Base-by-base conservation (phyloP, 2,888 invertebrate species). In the Catocala fraxini region DNA sequence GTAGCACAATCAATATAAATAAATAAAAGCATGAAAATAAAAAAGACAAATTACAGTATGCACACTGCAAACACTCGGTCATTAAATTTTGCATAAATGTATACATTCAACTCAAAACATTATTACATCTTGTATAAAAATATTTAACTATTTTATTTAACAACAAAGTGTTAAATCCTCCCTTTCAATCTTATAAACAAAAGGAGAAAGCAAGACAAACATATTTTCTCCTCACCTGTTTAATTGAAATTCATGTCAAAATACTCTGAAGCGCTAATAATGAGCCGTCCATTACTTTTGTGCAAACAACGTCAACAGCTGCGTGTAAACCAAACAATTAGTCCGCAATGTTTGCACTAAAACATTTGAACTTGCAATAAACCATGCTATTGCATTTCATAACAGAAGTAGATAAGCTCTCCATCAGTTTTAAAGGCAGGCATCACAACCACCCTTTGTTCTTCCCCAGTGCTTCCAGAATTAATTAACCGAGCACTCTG, bases 401-500 rank as follows among this genome's bases (percentile, higher is more conserved):
- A 51, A 43, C 33, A 45, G 49, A 47, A 42, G 41, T 33, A 25
- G 55, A 60, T 73, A 59, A 75, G 63, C 71, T 71, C 43, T 13
- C 54, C 61, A 61, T 76, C 65, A 63, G 63, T 12, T 60, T 54
- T 53, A 56, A 56, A 70, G 56, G 56, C 57, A 49, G 63, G 51
- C 59, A 53, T 68, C 54, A 35, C 34, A 55, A 25, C 51, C 35
- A 51, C 59, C 54, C 62, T 68, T 73, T 75, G 66, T 68, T 56
- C 60, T 51, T 62, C 47, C 13, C 51, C 63, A 73, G 68, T 68
- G 49, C 61, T 59, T 58, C 62, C 41, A 45, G 54, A 53, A 69
- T 65, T 68, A 71, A 68, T 66, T 71, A 71, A 51, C 52, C 52
- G 53, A 42, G 66, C 60, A 51, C 58, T 61, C 35, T 39, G 35